Percentiles rank a stretch among this genome's conserved stretches.
These are phyloP conservation scores for Guaruba guarouba DNA, from an alignment of 2,113 vertebrate genomes.

Conservation along the genomic window DNA sequence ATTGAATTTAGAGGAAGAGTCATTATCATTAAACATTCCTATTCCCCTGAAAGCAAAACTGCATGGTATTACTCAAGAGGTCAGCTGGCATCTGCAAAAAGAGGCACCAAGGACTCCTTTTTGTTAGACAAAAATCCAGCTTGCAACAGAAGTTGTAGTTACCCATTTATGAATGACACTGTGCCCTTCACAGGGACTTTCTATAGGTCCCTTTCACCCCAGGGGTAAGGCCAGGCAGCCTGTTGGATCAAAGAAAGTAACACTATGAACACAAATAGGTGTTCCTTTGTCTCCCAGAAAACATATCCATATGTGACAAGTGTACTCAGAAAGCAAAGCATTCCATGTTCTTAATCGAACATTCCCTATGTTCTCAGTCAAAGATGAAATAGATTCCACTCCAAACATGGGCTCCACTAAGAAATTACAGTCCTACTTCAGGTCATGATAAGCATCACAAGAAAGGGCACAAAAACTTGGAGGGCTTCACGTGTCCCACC, in stretches of 20 bases:
- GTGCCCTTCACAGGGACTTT: neutral
- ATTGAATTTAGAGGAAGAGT: neutral
- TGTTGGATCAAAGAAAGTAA: neutral
- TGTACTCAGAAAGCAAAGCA: neutral
- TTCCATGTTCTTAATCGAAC: neutral
- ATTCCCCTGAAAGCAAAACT: neutral
- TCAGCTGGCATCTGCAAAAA: neutral
- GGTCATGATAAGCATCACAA: neutral
- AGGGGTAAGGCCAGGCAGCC: neutral
- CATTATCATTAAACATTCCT: neutral
- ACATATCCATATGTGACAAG: neutral
- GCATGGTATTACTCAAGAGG: constrained; percentile 9
- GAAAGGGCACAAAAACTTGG: neutral
- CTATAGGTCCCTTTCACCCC: neutral
- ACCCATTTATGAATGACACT: neutral
- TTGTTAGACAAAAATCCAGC: neutral
- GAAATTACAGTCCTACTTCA: neutral
- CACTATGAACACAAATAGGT: neutral
- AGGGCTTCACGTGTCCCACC: neutral
- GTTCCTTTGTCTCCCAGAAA: neutral
- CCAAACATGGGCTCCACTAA: neutral
- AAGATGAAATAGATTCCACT: neutral
- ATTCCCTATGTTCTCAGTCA: neutral
- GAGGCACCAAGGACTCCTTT: neutral
- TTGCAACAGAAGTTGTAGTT: neutral